A percentile compares a stretch with the other conserved stretches of the same genome.
Evolutionary conservation across 2,113 vertebrate genomes (phyloP).

Genomic region (Microtus montanus): DNA sequence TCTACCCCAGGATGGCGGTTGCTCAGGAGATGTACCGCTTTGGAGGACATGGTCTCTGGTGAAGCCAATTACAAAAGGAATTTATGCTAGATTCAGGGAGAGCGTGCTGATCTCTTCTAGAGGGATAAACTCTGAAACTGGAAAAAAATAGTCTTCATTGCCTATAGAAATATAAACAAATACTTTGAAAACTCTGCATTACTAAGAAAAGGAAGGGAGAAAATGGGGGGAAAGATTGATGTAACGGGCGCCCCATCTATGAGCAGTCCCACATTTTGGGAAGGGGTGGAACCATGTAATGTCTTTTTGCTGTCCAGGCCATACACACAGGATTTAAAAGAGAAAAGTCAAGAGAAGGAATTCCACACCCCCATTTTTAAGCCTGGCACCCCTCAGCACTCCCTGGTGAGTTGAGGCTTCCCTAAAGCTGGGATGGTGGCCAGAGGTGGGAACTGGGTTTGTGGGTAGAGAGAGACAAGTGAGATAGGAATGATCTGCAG

Average conservation of each 20-base stretch:
- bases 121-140: background rate
- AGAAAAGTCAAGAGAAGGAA: background rate
- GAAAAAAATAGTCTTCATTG: background rate
- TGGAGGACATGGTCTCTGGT: fast-evolving
- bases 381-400: background rate
- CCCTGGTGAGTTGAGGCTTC: background rate
- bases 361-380: background rate
- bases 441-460: background rate
- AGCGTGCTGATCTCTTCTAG: background rate
- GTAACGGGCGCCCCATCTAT: background rate
- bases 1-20: background rate
- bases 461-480: background rate
- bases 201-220: background rate
- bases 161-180: background rate
- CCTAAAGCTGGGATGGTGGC: background rate
- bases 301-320: background rate
- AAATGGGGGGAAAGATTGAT: too few species aligned
- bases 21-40: background rate
- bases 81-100: background rate
- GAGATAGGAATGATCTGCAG: background rate
- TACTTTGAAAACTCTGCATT: background rate
- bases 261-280: background rate
- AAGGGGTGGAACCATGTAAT: fast-evolving
- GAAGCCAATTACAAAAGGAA: background rate
- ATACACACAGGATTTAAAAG: background rate